Base-by-base conservation (phyloP, 1,140 invertebrate species). In the Drosophila parvula region DNA sequence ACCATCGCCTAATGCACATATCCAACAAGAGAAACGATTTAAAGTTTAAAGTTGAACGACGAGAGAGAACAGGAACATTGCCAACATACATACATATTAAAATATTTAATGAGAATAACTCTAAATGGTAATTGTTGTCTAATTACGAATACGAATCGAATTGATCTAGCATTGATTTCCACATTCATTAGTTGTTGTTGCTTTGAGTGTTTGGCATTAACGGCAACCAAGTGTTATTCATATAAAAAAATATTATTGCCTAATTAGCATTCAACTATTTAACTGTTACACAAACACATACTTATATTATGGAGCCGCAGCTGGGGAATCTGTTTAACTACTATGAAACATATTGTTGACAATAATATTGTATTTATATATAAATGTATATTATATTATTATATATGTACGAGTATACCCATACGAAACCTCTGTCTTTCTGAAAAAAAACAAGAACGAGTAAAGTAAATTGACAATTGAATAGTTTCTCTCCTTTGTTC, bases 311-410 rank as follows among this genome's bases (percentile, higher is more conserved):
- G 65, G 73, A 83, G 83, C 79, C 71, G 65, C 83, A 79, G 70
- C 80, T 65, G 47, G 62, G 56, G 28, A 60, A 48, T 68, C 58
- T 78, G 64, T 48, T 71, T 78, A 64, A 61, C 60, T 73, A 89
- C 64, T 74, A 80, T 82, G 81, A 79, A 90, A 78, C 79, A 81
- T 68, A 83, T 82, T 90, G 88, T 90, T 90, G 86, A 90, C 86
- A 90, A 90, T 90, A 90, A 90, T 90, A 90, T 77, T 90, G 70
- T 74, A 68, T 79, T 85, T 89, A 85, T 81, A 84, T 82, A 80
- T 85, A 79, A 77, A 77, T 88, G 73, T 88, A 71, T 86, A 70
- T 78, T 78, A 64, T 71, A 74, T 74, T 71, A 74, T 74, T 74
- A 64, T 81, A 71, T 78, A 81, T 71, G 81, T 84, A n/a, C n/a